Evolutionary conservation across 2,797 vertebrate genomes (phyloP).

Genomic region (Malurus splendens): DNA sequence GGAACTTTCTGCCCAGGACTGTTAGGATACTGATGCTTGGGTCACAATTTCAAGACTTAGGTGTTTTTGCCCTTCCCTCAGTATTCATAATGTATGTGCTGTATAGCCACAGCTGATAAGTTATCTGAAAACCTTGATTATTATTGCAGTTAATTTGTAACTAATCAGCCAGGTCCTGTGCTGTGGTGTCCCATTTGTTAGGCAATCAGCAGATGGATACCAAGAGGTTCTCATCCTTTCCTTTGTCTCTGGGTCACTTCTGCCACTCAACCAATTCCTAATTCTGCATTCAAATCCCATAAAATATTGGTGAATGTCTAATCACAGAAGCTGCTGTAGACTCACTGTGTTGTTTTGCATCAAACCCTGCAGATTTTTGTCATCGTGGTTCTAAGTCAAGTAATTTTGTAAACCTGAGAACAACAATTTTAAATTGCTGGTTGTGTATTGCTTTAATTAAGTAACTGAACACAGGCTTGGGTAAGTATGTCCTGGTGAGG

Average conservation of each 20-base stretch:
- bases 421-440: background rate
- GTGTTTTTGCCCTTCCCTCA: background rate
- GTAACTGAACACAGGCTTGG: background rate
- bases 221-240: fast-evolving
- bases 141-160: background rate
- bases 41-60: background rate
- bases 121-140: background rate
- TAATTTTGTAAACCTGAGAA: background rate
- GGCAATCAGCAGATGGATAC: background rate
- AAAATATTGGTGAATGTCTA: background rate
- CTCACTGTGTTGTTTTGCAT: fast-evolving
- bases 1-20: background rate
- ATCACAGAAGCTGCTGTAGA: background rate
- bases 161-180: background rate
- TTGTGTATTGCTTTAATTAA: background rate
- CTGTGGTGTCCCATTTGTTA: background rate
- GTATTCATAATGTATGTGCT: fast-evolving
- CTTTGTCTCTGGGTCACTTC: background rate
- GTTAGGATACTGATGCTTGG: background rate
- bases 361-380: background rate
- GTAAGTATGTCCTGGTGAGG: background rate
- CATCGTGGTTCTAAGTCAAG: background rate
- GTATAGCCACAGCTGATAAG: background rate
- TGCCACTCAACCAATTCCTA: background rate
- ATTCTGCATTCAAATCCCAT: background rate